Base-by-base conservation (phyloP, 2,113 vertebrate species). In the Lynx canadensis region DNA sequence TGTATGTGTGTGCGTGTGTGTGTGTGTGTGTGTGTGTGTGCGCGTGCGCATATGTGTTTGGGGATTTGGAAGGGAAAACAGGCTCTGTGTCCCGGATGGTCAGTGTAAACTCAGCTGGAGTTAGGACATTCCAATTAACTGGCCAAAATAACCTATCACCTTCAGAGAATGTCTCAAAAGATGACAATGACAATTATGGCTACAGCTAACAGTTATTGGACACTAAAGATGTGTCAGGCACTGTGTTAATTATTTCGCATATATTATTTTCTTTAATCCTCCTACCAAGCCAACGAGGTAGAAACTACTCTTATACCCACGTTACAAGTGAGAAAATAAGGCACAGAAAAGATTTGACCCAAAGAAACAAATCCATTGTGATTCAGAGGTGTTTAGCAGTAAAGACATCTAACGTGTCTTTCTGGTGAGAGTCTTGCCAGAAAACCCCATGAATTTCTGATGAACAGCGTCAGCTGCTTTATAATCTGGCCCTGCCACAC, bases 291-390 rank as follows among this genome's bases (percentile, higher is more conserved):
- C 38, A 97, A 4, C 36, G 41, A 52, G 69, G 41, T 25, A 45
- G 29, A 31, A 65, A 66, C 38, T 79, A 38, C 5, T 76, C 38
- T 50, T 52, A 69, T 33, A 29, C 5, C 48, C 45, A 88, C 16
- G 29, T 89, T 79, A 89, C 16, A 78, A 38, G 83, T 87, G 55
- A 94, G 87, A 87, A 95, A 73, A 94, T 41, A 76, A 95, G 73
- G 55, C 27, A 23, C 29, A 55, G 18, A 25, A 65, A 93, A 91
- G 23, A n/a, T 76, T 8, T 82, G 36, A 36, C 12, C 29, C 45
- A 74, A 91, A 92, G 29, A 96, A 73, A 91, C 29, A 60, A 93
- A 95, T 36, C 38, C 52, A 68, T 19, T 27, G 21, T 2, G 50
- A 91, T 84, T 95, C 48, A 57, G 31, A 45, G 66, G 23, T 68